Conservation (phyloP, 35 echinoderm and acorn worm species). For the Apostichopus japonicus region DNA sequence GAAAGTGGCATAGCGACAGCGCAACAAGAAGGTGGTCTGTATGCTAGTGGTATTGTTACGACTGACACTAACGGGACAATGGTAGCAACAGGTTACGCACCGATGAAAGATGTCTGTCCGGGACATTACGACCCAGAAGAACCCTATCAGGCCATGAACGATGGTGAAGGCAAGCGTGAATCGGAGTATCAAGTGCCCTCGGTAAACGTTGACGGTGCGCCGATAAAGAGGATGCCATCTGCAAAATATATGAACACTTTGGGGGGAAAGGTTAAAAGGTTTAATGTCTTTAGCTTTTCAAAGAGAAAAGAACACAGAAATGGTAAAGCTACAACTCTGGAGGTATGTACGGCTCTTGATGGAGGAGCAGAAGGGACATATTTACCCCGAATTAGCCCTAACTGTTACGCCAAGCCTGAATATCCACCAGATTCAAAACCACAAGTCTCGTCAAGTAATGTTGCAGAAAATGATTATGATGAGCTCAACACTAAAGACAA, state of each 20-base stretch:
- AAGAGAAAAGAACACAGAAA: conserved; percentile 21
- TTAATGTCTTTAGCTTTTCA: conserved; percentile 36
- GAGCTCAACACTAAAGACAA: not conserved
- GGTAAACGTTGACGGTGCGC: not conserved
- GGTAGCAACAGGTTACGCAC: not conserved
- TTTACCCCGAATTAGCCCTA: not conserved
- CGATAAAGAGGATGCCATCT: conserved; percentile 9
- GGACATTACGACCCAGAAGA: conserved; percentile 45
- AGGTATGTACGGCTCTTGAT: not conserved
- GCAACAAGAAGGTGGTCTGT: conserved; percentile 15
- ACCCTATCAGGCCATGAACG: conserved; percentile 15
- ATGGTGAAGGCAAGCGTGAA: not conserved
- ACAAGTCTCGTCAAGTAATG: not conserved
- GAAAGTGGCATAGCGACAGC: too few relatives aligned
- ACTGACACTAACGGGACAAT: not conserved
- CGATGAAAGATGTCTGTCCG: not conserved
- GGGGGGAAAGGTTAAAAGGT: not conserved
- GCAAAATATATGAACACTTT: conserved; percentile 46
- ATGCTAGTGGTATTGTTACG: conserved; percentile 18
- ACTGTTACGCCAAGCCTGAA: conserved; percentile 29
- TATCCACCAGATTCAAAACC: not conserved
- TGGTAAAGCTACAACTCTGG: not conserved
- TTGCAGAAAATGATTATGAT: conserved; percentile 32
- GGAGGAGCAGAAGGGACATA: not conserved
- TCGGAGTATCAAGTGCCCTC: conserved; percentile 20